Conservation (phyloP, 2,113 vertebrate species). For the Pao palembangensis region DNA sequence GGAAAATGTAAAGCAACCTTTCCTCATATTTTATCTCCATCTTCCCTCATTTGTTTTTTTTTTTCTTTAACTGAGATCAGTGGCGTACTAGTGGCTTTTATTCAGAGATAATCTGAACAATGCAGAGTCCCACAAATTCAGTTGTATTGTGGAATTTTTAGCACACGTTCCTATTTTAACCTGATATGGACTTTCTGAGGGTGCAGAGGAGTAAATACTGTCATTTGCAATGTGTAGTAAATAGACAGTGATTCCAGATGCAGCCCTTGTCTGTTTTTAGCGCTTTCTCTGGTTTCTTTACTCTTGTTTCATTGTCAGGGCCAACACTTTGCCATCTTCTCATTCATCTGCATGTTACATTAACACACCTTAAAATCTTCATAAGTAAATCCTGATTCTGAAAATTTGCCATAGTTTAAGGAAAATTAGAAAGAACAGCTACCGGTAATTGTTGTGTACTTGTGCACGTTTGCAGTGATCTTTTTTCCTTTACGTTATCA, state of each 20-base stretch:
- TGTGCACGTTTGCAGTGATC: too few relatives aligned
- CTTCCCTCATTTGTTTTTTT: constrained; percentile 2
- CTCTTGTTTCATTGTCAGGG: background rate
- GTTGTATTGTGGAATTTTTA: background rate
- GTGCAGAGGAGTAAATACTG: background rate
- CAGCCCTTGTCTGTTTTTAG: background rate
- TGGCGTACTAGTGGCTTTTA: background rate
- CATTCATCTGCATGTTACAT: constrained; percentile 6
- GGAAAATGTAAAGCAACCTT: background rate
- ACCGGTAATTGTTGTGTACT: too few relatives aligned
- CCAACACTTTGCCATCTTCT: background rate
- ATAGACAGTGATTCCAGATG: background rate
- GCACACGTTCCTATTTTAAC: background rate
- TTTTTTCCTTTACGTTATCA: too few relatives aligned
- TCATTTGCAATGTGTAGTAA: background rate
- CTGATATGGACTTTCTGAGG: too few relatives aligned
- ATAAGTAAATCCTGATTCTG: too few relatives aligned
- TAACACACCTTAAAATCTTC: too few relatives aligned
- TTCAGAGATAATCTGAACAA: background rate
- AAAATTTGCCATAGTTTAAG: too few relatives aligned
- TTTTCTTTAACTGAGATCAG: background rate
- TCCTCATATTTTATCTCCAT: background rate
- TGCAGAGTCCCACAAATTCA: background rate
- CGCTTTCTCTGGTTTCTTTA: background rate
- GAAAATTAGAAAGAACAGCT: too few relatives aligned